phyloP scores from a whole-genome alignment of 2,888 invertebrate genomes.

The Microchrysa polita region DNA sequence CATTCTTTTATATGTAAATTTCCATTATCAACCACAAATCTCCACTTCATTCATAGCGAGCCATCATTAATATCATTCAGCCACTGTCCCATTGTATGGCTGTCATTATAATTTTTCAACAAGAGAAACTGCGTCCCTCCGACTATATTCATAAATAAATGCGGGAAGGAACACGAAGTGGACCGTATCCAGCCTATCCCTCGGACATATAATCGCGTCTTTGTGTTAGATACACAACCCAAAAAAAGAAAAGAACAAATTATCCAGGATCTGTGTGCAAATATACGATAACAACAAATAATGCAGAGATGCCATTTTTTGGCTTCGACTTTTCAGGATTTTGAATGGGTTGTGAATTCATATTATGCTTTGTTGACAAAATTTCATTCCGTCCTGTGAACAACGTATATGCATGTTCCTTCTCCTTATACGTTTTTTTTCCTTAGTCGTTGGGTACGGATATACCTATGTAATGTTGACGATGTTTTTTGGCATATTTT shows the following conservation, averaged over 20 bases:
- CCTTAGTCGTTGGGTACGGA: too few species aligned
- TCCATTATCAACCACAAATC: constrained; percentile 5
- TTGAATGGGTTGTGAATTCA: neutral
- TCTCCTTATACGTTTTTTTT: too few species aligned
- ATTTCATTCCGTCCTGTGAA: constrained; percentile 8
- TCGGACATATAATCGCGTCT: neutral
- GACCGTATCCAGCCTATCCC: neutral
- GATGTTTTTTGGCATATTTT: neutral
- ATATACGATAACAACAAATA: too few species aligned
- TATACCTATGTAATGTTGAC: too few species aligned
- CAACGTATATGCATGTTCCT: too few species aligned
- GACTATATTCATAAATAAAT: constrained; percentile 36
- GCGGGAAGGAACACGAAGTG: too few species aligned
- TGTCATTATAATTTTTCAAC: constrained; percentile 40
- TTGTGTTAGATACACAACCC: neutral
- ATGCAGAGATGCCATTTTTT: constrained; percentile 38
- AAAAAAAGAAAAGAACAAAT: neutral
- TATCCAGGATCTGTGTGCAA: too few species aligned
- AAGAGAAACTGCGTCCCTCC: neutral
- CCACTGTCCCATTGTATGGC: constrained; percentile 27
- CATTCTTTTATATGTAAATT: constrained; percentile 35
- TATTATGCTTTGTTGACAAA: constrained; percentile 19
- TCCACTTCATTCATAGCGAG: constrained; percentile 27
- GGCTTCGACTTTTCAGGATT: neutral
- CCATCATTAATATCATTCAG: constrained; percentile 34